phyloP scores from a whole-genome alignment of 2,888 invertebrate genomes.

The Orthonychiurus folsomi region DNA sequence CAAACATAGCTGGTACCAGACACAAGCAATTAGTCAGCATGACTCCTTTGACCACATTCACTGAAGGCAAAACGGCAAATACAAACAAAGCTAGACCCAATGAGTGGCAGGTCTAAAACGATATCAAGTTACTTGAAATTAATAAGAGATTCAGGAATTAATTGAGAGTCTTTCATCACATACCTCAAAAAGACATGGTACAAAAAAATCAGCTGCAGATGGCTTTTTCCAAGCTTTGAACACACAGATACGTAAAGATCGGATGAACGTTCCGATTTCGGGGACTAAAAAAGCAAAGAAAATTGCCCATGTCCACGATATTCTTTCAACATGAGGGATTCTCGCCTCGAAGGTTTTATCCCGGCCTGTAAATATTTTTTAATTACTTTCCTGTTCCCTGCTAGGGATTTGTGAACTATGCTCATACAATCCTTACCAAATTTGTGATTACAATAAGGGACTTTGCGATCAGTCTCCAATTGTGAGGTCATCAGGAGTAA shows the following conservation, averaged over 20 bases:
- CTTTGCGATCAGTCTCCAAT: slow-evolving; percentile 61
- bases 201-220: slow-evolving; percentile 53
- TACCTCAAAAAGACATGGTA: slow-evolving; percentile 62
- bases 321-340: slow-evolving; percentile 73
- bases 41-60: slow-evolving; percentile 89
- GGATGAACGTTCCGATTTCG: slow-evolving; percentile 75
- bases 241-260: slow-evolving; percentile 76
- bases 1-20: slow-evolving; percentile 73
- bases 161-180: too few relatives aligned
- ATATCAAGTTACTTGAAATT: not conserved
- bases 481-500: slow-evolving; percentile 88
- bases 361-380: slow-evolving; percentile 56
- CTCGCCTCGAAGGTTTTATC: slow-evolving; percentile 75
- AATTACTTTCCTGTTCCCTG: not conserved
- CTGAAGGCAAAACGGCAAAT: slow-evolving; percentile 77
- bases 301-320: slow-evolving; percentile 88
- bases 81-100: slow-evolving; percentile 77
- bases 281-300: slow-evolving; percentile 79
- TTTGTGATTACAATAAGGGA: slow-evolving; percentile 74
- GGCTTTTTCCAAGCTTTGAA: slow-evolving; percentile 80
- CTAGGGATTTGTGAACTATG: not conserved
- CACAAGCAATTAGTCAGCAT: slow-evolving; percentile 94
- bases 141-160: not conserved
- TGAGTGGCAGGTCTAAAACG: slow-evolving; percentile 67
- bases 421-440: slow-evolving; percentile 52